Percentiles rank a stretch among this genome's conserved stretches.
These are phyloP conservation scores for Sarcophilus harrisii DNA, from an alignment of 2,797 vertebrate genomes.

Conservation along the genomic window DNA sequence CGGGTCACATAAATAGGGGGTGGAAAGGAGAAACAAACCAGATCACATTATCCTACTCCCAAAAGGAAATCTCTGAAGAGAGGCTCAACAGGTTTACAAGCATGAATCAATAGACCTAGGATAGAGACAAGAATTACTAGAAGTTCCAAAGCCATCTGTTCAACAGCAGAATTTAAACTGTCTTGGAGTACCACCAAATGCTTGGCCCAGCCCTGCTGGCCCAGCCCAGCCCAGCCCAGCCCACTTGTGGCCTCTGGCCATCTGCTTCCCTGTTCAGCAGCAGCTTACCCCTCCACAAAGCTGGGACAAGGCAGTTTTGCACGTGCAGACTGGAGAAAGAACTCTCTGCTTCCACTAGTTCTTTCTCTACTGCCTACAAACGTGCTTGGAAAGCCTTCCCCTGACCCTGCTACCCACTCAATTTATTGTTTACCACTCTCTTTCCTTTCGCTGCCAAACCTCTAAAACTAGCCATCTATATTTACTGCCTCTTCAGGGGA, in stretches of 20 bases:
- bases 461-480: background rate
- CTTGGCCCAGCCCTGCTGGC: background rate
- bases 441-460: background rate
- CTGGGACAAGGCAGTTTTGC: background rate
- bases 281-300: background rate
- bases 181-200: background rate
- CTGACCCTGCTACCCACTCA: background rate
- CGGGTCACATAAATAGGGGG: background rate
- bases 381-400: background rate
- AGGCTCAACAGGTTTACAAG: background rate
- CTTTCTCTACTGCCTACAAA: background rate
- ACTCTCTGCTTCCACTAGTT: background rate
- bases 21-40: background rate
- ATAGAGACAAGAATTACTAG: background rate
- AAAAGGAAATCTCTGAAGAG: constrained; percentile 14
- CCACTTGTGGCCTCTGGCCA: background rate
- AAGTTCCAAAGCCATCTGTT: background rate
- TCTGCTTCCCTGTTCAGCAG: background rate
- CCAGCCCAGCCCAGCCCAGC: background rate
- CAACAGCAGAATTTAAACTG: background rate
- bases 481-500: background rate
- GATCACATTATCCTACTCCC: background rate
- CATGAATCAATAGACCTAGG: background rate
- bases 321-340: background rate
- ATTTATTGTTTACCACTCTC: background rate